Conservation (phyloP, 2,888 invertebrate genomes). For the Anthophora plumipes region DNA sequence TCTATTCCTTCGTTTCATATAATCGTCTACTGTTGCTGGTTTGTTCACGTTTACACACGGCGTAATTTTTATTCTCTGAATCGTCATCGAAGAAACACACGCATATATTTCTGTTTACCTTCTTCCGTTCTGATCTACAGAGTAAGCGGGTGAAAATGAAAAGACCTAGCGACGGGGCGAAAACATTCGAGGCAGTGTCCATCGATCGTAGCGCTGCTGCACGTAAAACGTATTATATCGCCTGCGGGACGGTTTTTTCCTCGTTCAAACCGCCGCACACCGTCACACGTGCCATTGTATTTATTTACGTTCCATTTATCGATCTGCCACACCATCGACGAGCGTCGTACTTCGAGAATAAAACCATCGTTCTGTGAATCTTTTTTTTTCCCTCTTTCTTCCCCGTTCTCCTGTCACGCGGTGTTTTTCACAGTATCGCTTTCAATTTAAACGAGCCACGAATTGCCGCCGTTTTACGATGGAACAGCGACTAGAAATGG, state of each 20-base stretch:
- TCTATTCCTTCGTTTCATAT: conserved; percentile 21
- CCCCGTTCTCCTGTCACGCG: no score
- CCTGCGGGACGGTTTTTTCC: conserved; percentile 2
- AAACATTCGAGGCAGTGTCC: conserved; percentile 9
- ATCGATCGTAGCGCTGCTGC: conserved; percentile 40
- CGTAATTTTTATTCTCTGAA: fast-evolving
- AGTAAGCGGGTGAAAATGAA: neutral
- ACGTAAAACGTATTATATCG: neutral
- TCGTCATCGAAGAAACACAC: neutral
- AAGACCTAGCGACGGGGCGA: no score
- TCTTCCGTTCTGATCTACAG: neutral
- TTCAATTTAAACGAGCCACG: conserved; percentile 1
- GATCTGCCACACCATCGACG: conserved; percentile 32
- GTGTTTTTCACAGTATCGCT: no score
- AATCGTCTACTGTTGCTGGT: no score
- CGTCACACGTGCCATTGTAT: conserved; percentile 54
- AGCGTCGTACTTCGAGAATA: no score
- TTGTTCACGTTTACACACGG: no score
- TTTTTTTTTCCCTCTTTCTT: no score
- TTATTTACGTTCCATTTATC: conserved; percentile 57
- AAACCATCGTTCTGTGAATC: no score
- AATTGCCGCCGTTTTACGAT: neutral
- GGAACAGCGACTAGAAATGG: neutral
- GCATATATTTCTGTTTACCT: neutral
- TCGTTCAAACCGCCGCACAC: conserved; percentile 3